Conservation (phyloP, 2,888 invertebrate species). For the Pachymerium ferrugineum region DNA sequence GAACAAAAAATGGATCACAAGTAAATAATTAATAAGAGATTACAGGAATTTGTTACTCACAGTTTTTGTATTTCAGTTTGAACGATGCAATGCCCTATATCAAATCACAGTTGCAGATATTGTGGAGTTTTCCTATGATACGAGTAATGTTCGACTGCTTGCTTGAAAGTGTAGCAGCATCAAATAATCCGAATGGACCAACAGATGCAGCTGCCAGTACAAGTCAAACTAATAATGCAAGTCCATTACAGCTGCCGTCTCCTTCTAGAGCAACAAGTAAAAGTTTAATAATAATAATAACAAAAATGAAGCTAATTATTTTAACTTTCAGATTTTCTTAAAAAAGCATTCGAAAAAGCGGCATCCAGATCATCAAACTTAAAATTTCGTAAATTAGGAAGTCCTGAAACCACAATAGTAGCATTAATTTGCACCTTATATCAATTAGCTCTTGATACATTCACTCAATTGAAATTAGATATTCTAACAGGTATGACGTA, state of each 20-base stretch:
- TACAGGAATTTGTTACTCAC: too few relatives aligned
- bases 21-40: constrained; percentile 37
- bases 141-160: constrained; percentile 45
- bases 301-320: background rate
- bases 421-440: constrained; percentile 86
- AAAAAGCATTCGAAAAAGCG: constrained; percentile 48
- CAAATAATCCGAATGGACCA: background rate
- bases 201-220: background rate
- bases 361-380: constrained; percentile 39
- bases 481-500: constrained; percentile 71
- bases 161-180: background rate
- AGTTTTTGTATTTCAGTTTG: too few relatives aligned
- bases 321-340: constrained; percentile 44
- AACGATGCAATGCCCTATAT: constrained; percentile 67
- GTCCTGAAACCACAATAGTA: constrained; percentile 72
- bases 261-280: constrained; percentile 37
- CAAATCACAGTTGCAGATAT: constrained; percentile 59
- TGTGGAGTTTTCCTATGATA: constrained; percentile 60
- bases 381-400: constrained; percentile 61
- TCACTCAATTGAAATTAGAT: constrained; percentile 83
- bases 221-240: background rate
- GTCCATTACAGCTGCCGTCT: background rate
- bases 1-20: constrained; percentile 62
- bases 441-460: constrained; percentile 79
- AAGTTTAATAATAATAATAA: background rate